Evolutionary conservation across 2,113 vertebrate species (phyloP).

Genomic region (Ceyx margarethae): DNA sequence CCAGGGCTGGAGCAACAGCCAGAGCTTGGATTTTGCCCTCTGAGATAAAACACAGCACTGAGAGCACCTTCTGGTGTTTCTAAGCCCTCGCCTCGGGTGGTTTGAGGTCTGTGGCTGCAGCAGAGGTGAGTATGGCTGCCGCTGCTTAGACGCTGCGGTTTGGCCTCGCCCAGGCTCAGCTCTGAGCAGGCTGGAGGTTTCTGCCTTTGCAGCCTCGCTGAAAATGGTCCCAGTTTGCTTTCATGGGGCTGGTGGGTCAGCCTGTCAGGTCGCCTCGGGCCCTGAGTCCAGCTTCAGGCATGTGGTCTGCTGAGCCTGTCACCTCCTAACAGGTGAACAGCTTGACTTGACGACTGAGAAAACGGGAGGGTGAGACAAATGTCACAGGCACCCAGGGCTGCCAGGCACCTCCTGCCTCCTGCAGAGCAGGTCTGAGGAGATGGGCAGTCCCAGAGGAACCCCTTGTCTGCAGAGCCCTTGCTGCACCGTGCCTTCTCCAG

Average conservation of each 20-base stretch:
- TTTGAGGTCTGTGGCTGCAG: background rate
- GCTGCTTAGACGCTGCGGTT: background rate
- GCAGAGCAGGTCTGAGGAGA: background rate
- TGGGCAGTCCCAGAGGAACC: background rate
- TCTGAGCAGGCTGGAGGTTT: background rate
- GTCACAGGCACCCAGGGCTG: background rate
- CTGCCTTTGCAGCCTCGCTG: background rate
- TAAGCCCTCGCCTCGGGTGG: background rate
- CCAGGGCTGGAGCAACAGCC: background rate
- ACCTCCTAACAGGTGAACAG: fast-evolving
- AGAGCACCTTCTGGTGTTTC: background rate
- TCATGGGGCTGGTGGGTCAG: background rate
- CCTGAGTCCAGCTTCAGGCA: background rate
- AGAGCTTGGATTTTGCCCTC: background rate
- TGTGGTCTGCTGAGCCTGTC: fast-evolving
- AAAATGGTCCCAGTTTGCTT: background rate
- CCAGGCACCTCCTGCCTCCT: fast-evolving
- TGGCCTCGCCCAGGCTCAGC: background rate
- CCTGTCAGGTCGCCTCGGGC: background rate
- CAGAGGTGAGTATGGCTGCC: background rate
- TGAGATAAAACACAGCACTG: fast-evolving
- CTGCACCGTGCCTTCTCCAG: background rate
- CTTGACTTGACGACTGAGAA: fast-evolving
- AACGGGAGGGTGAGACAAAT: background rate
- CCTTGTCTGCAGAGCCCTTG: background rate